Evolutionary conservation across 2,888 invertebrate species (phyloP).

Genomic region (Amphipyra tragopoginis): DNA sequence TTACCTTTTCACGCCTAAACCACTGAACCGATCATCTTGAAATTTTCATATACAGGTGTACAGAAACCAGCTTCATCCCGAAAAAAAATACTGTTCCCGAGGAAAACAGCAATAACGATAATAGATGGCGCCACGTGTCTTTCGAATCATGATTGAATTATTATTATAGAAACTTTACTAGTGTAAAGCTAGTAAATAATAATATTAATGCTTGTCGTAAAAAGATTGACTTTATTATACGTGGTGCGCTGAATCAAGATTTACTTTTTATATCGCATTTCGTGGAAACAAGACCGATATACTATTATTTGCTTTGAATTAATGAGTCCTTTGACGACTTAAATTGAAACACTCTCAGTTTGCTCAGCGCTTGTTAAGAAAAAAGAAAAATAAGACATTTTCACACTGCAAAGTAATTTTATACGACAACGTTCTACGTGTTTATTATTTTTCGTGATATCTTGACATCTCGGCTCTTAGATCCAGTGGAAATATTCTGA

Average conservation of each 20-base stretch:
- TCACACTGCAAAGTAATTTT: slow-evolving; percentile 35
- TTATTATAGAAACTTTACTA: too few relatives aligned
- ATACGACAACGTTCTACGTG: slow-evolving; percentile 19
- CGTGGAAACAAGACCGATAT: slow-evolving; percentile 19
- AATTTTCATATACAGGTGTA: too few relatives aligned
- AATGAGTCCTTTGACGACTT: slow-evolving; percentile 21
- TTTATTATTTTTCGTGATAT: slow-evolving; percentile 52
- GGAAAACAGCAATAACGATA: too few relatives aligned
- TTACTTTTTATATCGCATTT: slow-evolving; percentile 1
- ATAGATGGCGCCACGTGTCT: too few relatives aligned
- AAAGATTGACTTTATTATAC: slow-evolving; percentile 19
- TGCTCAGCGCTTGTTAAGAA: slow-evolving; percentile 5
- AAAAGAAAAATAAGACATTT: slow-evolving; percentile 15
- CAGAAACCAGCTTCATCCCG: too few relatives aligned
- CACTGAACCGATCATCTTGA: too few relatives aligned
- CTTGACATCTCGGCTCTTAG: slow-evolving; percentile 37
- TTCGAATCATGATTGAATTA: too few relatives aligned
- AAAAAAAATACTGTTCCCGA: too few relatives aligned
- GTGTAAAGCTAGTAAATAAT: too few relatives aligned
- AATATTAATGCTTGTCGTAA: slow-evolving; percentile 6
- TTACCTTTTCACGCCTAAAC: too few relatives aligned
- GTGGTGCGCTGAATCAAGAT: slow-evolving; percentile 6
- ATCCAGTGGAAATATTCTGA: slow-evolving; percentile 59
- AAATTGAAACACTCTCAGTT: slow-evolving; percentile 33
- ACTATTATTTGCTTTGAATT: slow-evolving; percentile 15